Base-by-base conservation (phyloP, 2,888 invertebrate species). In the Ctena decussata region DNA sequence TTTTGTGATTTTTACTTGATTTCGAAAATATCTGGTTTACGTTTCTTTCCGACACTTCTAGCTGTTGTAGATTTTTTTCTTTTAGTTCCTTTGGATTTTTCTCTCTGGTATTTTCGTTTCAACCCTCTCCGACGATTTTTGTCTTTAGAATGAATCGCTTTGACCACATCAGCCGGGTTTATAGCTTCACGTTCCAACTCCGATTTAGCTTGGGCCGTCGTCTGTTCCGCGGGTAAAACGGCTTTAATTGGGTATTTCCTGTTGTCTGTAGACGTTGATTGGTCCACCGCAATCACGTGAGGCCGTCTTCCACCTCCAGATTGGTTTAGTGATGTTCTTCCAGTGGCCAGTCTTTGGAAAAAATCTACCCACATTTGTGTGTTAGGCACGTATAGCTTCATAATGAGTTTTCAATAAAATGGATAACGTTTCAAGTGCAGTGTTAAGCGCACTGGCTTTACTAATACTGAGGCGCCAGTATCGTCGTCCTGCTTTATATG, bases 371-470 rank as follows among this genome's bases (percentile, higher is more conserved):
- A 88, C 18, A 81, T 79, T 60, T 86, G 74, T 30, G 84, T 73
- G 80, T 89, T 84, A 12, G 90, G 89, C 6, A 90, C 77, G 65
- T 90, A 90, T n/a, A 89, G n/a, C 41, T 84, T 87, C 65, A 78
- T 73, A 39, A 65, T 46, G 41, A 44, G 3, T n/a, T 21, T 30
- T 77, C 21, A 77, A 6, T 12, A 49, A 49, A 80, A 80, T 18
- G 71, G 72, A 77, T 82, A 60, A 11, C 35, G 77, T 27, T 77
- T 77, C 71, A 77, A 84, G 74, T 71, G 86, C 71, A 86, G 86
- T 72, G 87, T 88, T 5, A 88, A 24, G 27, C 77, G 46, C 73
- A 81, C 69, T 2, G 83, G 85, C 46, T 83, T 30, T 30, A 18
- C 70, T 75, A 88, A 71, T 1, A 77, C 8, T 81, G 79, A 49